Percentiles rank a stretch among this genome's conserved stretches.
Evolutionary conservation across 2,797 vertebrate species (phyloP).

Genomic region (Tadarida brasiliensis): DNA sequence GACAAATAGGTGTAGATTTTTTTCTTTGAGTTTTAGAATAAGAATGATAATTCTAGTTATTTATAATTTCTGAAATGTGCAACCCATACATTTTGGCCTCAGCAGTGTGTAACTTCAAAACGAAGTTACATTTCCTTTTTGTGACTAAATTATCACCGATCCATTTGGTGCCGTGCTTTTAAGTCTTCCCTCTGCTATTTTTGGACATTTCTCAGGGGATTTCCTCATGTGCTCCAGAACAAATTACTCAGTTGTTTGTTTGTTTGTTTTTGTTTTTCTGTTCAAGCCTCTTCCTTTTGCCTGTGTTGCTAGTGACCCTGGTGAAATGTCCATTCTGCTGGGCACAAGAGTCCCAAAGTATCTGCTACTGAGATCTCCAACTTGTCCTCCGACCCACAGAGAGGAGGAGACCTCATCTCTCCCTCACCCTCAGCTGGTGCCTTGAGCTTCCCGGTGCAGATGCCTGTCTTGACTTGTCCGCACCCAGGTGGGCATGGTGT

Average conservation of each 20-base stretch:
- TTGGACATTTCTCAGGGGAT: constrained; percentile 24
- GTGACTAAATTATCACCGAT: constrained; percentile 50
- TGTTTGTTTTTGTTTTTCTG: not conserved
- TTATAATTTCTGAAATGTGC: not conserved
- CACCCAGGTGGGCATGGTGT: too few relatives aligned
- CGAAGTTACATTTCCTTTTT: constrained; percentile 29
- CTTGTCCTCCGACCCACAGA: not conserved
- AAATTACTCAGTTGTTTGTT: not conserved
- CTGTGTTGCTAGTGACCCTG: not conserved
- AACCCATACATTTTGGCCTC: not conserved
- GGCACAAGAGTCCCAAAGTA: not conserved
- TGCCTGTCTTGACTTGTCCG: not conserved
- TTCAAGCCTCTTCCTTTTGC: not conserved
- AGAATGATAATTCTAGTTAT: not conserved
- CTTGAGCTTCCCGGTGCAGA: not conserved
- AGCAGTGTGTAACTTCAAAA: not conserved
- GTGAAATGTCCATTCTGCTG: not conserved
- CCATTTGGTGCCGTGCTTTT: not conserved
- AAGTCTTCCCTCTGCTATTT: constrained; percentile 41
- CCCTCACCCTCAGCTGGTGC: not conserved
- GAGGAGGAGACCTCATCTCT: not conserved
- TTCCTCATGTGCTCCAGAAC: not conserved
- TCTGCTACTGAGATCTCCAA: not conserved
- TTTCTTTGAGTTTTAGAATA: constrained; percentile 17
- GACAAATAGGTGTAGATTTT: not conserved